A percentile compares a stretch with the other conserved stretches of the same genome.
Evolutionary conservation across 2,888 invertebrate species (phyloP).

Genomic region (Tyria jacobaeae): DNA sequence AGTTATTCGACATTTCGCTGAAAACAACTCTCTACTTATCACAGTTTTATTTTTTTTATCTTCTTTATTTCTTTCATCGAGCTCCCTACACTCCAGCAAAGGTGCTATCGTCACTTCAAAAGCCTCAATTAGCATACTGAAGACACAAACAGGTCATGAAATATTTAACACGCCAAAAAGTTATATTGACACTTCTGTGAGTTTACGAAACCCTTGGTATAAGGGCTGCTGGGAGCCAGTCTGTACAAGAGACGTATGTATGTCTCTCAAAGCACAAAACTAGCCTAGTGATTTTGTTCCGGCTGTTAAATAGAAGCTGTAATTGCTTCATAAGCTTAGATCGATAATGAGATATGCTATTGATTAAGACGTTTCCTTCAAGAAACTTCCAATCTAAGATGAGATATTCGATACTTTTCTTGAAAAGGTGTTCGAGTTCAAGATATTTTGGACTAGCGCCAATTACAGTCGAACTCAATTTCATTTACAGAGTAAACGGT

Average conservation of each 20-base stretch:
- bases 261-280: conserved; percentile 17
- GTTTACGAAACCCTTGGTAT: background rate
- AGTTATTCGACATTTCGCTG: no score
- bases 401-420: background rate
- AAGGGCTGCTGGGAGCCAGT: background rate
- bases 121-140: conserved; percentile 36
- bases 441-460: background rate
- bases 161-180: conserved; percentile 37
- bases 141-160: conserved; percentile 30
- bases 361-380: background rate
- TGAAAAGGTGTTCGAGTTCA: background rate
- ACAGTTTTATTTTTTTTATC: no score
- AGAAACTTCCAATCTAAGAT: background rate
- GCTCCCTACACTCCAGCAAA: background rate
- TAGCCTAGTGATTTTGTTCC: conserved; percentile 20
- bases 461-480: background rate
- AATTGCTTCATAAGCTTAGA: conserved; percentile 24
- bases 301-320: conserved; percentile 11
- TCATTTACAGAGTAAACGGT: conserved; percentile 6
- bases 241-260: background rate
- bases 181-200: conserved; percentile 12
- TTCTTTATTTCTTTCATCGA: background rate
- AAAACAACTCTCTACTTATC: no score
- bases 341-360: conserved; percentile 24
- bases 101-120: conserved; percentile 18